These are phyloP conservation scores for Barnardius zonarius DNA, from an alignment of 2,113 vertebrate genomes.

Conservation along the genomic window DNA sequence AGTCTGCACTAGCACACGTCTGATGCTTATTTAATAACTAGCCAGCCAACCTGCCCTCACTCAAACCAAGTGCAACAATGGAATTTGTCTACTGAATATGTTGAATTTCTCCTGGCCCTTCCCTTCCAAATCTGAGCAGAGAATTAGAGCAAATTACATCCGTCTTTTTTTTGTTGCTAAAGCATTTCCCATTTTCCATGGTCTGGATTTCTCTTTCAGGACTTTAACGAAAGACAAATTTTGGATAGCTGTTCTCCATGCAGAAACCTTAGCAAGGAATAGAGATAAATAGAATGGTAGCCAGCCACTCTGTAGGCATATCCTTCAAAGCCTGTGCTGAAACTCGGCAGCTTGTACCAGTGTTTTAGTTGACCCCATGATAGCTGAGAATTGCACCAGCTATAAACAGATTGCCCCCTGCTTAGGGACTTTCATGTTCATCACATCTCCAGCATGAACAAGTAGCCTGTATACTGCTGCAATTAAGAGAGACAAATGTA, in stretches of 20 bases:
- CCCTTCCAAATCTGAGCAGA: not conserved
- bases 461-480: not conserved
- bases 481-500: not conserved
- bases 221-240: not conserved
- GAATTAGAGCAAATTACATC: not conserved
- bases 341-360: not conserved
- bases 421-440: not conserved
- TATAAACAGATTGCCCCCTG: not conserved
- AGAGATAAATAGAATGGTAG: not conserved
- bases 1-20: not conserved
- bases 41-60: fast-evolving
- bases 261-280: not conserved
- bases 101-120: not conserved
- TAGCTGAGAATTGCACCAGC: not conserved
- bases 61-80: not conserved
- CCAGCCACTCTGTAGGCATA: not conserved
- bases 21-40: not conserved
- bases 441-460: not conserved
- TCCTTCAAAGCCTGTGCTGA: not conserved
- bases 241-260: not conserved
- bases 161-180: not conserved
- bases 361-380: not conserved
- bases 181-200: not conserved
- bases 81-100: not conserved
- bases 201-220: not conserved